phyloP scores from a whole-genome alignment of 2,113 vertebrate species.

The Piprites chloris region DNA sequence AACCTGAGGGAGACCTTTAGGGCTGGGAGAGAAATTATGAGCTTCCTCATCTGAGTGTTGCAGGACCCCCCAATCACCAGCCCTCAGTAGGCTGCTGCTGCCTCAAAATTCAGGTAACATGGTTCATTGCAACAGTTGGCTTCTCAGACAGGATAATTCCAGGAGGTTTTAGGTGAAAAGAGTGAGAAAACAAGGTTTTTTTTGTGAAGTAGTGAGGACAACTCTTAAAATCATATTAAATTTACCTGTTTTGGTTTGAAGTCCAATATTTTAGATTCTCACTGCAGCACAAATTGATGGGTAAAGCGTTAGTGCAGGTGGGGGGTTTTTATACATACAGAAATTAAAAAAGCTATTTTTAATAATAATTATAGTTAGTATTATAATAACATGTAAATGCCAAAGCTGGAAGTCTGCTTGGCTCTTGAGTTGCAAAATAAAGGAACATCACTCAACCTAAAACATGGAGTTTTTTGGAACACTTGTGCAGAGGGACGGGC shows the following conservation, averaged over 20 bases:
- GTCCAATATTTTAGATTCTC: background rate
- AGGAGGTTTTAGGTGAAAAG: background rate
- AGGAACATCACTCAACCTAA: background rate
- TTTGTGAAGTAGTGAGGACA: background rate
- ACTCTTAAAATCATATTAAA: background rate
- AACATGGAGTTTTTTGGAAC: background rate
- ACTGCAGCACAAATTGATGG: background rate
- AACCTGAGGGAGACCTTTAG: background rate
- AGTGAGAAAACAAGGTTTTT: background rate
- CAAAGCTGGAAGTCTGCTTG: background rate
- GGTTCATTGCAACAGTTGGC: background rate
- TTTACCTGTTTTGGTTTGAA: background rate
- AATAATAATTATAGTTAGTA: background rate
- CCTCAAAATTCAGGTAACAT: fast-evolving
- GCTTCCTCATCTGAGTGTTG: background rate
- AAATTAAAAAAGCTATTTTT: background rate
- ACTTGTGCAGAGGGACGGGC: background rate
- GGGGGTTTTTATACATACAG: background rate
- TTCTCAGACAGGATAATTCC: background rate
- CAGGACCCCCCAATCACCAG: background rate
- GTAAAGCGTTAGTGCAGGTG: background rate
- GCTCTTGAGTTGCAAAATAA: background rate
- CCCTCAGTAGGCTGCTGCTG: background rate
- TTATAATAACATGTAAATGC: background rate
- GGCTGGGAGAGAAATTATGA: background rate